phyloP scores from a whole-genome alignment of 2,113 vertebrate genomes.

The Gopherus evgoodei region DNA sequence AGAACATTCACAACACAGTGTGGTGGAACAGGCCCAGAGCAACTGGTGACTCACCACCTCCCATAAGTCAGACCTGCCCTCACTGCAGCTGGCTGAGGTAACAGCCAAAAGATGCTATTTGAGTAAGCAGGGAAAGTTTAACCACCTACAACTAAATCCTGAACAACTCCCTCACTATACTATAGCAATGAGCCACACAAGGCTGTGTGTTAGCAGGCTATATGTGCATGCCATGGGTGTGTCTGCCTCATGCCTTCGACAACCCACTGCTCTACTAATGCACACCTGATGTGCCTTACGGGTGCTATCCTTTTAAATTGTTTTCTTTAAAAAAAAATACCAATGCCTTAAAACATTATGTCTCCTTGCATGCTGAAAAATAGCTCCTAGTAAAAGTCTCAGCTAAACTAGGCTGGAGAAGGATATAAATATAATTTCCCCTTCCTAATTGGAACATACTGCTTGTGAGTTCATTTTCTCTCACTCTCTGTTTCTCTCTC shows the following conservation, averaged over 20 bases:
- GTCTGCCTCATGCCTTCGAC: rapidly evolving
- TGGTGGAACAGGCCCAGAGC: neutral
- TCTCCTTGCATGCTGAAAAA: neutral
- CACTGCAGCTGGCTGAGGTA: neutral
- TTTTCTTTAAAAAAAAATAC: neutral
- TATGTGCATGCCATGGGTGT: neutral
- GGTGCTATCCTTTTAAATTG: neutral
- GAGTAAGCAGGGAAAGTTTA: rapidly evolving
- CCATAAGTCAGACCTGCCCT: rapidly evolving
- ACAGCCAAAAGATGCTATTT: neutral
- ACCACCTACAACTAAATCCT: rapidly evolving
- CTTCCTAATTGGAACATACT: neutral
- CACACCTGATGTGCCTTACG: neutral
- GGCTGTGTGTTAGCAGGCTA: rapidly evolving
- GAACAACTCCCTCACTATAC: neutral
- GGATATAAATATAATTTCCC: neutral
- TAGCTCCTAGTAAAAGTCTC: neutral
- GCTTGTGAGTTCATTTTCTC: neutral
- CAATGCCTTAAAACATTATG: neutral
- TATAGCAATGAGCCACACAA: neutral
- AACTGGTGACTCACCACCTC: neutral
- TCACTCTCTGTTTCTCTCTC: no score
- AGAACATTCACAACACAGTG: rapidly evolving
- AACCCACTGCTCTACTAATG: neutral
- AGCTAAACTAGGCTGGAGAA: neutral